Base-by-base conservation (phyloP, 2,113 vertebrate genomes). In the Dolichotis patagonum region DNA sequence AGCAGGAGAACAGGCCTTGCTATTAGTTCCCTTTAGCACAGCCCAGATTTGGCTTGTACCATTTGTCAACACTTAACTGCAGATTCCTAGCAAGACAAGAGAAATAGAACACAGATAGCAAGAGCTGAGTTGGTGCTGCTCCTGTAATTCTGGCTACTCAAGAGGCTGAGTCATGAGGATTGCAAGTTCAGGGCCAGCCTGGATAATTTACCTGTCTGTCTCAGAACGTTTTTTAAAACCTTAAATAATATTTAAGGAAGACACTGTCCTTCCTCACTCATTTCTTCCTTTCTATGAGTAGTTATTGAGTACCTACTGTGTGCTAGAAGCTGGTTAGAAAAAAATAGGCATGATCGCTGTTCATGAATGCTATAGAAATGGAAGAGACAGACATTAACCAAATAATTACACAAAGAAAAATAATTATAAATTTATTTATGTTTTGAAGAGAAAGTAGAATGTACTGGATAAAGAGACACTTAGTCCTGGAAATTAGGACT, bases 341-440 rank as follows among this genome's bases (percentile, higher is more conserved):
- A 94, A 86, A 91, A 86, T 7, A 85, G 89, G 83, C 67, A 26
- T 35, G 43, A 22, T 81, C 63, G n/a, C 32, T 85, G 19, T 2
- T 94, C 62, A 67, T 30, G 32, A 20, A 71, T 43, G 17, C 54
- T 91, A 52, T 2, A n/a, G 30, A 83, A 87, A 19, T 38, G 28
- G 62, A 86, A 93, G 43, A 97, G 58, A 65, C 9, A 73, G 43
- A 43, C 6, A 49, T 49, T 60, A 69, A n/a, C 12, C 35, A 86
- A 86, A 58, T 54, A 85, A 94, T 32, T 28, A 77, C 24, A 90
- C n/a, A 95, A 73, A 54, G 54, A 86, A 78, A 94, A 46, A 85
- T 81, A 35, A 49, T n/a, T 88, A 7, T n/a, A 84, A 92, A 30
- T 82, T 87, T 92, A 73, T 41, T 54, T 83, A 87, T 83, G 19